Evolutionary conservation across 2,797 vertebrate genomes (phyloP).

Genomic region (Cynodonichthys magdalenae): DNA sequence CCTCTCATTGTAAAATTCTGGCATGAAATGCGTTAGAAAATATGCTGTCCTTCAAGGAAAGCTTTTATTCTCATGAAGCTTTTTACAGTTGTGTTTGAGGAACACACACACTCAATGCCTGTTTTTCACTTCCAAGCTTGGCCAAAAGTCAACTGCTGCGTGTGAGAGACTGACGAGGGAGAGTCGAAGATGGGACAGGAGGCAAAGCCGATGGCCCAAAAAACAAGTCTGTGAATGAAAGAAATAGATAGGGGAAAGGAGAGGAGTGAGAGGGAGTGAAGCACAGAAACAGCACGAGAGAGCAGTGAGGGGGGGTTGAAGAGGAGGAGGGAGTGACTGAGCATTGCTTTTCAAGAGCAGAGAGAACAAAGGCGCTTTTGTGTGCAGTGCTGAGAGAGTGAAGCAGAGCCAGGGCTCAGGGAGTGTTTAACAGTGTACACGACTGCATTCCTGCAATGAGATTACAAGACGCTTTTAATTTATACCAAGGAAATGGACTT

Average conservation of each 20-base stretch:
- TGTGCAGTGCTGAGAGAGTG: constrained; percentile 82
- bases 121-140: constrained; percentile 18
- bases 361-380: constrained; percentile 86
- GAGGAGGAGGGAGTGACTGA: constrained; percentile 70
- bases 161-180: constrained; percentile 18
- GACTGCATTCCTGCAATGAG: constrained; percentile 86
- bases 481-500: constrained; percentile 85
- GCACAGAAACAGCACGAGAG: constrained; percentile 59
- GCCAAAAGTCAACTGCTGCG: constrained; percentile 24
- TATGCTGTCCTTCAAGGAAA: too few species aligned
- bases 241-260: constrained; percentile 60
- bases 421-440: constrained; percentile 86
- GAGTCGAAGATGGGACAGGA: constrained; percentile 20
- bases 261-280: constrained; percentile 40
- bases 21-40: too few species aligned
- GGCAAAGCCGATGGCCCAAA: constrained; percentile 28
- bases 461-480: constrained; percentile 88
- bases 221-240: constrained; percentile 61
- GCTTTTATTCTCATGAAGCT: constrained; percentile 17
- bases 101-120: constrained; percentile 8
- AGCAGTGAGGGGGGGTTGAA: constrained; percentile 10
- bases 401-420: constrained; percentile 83
- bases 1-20: too few species aligned
- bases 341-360: constrained; percentile 85
- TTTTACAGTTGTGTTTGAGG: constrained; percentile 14